Base-by-base conservation (phyloP, 2,797 vertebrate genomes). In the Centropyge bicolor region DNA sequence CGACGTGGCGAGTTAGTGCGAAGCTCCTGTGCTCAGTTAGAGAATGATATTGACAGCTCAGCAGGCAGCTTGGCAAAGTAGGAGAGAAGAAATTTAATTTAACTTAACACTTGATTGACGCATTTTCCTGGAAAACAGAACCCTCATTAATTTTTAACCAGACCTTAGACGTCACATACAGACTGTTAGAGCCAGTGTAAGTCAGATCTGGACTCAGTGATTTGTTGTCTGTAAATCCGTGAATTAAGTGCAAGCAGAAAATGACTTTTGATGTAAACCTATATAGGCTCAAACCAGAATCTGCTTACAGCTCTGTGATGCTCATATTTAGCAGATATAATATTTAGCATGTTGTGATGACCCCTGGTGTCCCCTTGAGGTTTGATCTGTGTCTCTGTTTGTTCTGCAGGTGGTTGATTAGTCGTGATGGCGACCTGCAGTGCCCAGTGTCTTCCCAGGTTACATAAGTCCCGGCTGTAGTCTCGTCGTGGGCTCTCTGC, bases 41-140 rank as follows among this genome's bases (percentile, higher is more conserved):
- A 74, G 20, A 60, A 40, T 74, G 20, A 65, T 19, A 75, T 24
- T 35, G 48, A 45, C 20, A 52, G n/a, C 3, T 66, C 22, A 54
- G 51, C 68, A 63, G 27, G 62, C 43, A 11, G 46, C 3, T 19
- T 19, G 17, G 38, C 36, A 10, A 45, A 11, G 54, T 13, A 5
- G 20, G 35, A 41, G 38, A n/a, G 40, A 35, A 8, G 35, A 48
- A 43, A 62, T 20, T 40, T 0, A 14, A 57, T 74, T 78, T 17
- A 14, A 41, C 31, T 19, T 27, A 36, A 2, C n/a, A 20, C 6
- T 6, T 40, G 31, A 63, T 27, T 27, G 16, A 69, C 0, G 11
- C 20, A 19, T 65, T 57, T 45, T 6, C 24, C n/a, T 38, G 8
- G 8, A 65, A 35, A 27, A 17, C 27, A 46, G 12, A 45, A 20